Evolutionary conservation across 2,888 invertebrate genomes (phyloP).

Genomic region (Tetragnatha montana): DNA sequence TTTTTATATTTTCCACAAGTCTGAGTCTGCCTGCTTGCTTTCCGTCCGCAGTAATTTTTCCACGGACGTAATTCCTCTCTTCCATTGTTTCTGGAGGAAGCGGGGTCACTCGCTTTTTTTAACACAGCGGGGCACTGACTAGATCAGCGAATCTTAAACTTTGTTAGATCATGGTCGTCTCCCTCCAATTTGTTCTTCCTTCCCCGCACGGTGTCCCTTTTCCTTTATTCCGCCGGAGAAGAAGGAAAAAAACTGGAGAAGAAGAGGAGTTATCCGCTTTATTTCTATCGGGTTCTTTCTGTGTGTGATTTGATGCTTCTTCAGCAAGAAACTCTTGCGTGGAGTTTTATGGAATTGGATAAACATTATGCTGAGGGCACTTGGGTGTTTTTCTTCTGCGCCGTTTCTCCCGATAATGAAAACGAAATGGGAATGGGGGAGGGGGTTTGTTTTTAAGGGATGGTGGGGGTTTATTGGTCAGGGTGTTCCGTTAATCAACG

Average conservation of each 20-base stretch:
- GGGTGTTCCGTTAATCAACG: no score
- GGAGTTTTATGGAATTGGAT: slow-evolving; percentile 11
- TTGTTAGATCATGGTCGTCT: slow-evolving; percentile 34
- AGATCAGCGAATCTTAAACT: slow-evolving; percentile 42
- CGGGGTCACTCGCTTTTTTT: slow-evolving; percentile 9
- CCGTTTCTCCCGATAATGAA: not conserved
- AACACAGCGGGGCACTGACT: slow-evolving; percentile 7
- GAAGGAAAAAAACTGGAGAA: not conserved
- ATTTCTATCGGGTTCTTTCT: not conserved
- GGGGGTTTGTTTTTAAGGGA: no score
- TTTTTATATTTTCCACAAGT: not conserved
- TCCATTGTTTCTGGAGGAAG: not conserved
- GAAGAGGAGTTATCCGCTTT: not conserved
- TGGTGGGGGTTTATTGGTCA: no score
- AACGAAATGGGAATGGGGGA: not conserved
- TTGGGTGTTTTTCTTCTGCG: not conserved
- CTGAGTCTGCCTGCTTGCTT: not conserved
- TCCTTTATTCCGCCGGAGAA: not conserved
- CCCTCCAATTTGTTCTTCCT: slow-evolving; percentile 33
- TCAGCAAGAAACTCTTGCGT: slow-evolving; percentile 17
- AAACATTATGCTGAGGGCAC: slow-evolving; percentile 6
- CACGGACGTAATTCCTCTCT: not conserved
- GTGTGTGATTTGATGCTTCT: slow-evolving; percentile 7
- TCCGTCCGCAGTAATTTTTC: not conserved
- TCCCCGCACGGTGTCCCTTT: not conserved